Percentiles rank a stretch among this genome's conserved stretches.
Conservation (phyloP, 92 coral and sea anemone species). For the Actinostola sp. region DNA sequence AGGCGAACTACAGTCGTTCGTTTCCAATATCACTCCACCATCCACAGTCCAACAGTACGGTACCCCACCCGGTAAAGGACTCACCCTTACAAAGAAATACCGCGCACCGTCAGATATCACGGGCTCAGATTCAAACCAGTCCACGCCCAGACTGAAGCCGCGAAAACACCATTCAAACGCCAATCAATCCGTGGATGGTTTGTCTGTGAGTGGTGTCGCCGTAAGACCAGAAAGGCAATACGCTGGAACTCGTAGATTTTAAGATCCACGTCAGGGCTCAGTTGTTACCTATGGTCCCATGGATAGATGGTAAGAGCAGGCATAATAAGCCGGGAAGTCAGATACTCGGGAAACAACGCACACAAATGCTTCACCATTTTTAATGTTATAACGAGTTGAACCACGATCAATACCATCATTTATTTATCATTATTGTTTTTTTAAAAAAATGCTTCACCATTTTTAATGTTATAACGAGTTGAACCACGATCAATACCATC, state of each 20-base stretch:
- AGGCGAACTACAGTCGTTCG: slow-evolving; percentile 73
- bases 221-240: slow-evolving; percentile 72
- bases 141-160: slow-evolving; percentile 83
- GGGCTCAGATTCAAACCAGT: slow-evolving; percentile 81
- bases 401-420: no score
- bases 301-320: no score
- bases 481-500: no score
- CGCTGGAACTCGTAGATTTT: slow-evolving; percentile 38
- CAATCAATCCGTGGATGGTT: slow-evolving; percentile 57
- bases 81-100: slow-evolving; percentile 78
- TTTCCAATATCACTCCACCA: slow-evolving; percentile 76
- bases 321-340: background rate
- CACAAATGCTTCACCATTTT: no score
- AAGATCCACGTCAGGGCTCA: background rate
- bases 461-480: no score
- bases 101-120: slow-evolving; percentile 76
- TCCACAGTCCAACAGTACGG: slow-evolving; percentile 76
- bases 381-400: no score
- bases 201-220: slow-evolving; percentile 83
- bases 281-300: background rate
- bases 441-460: no score
- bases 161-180: slow-evolving; percentile 59
- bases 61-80: slow-evolving; percentile 71
- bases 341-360: background rate
- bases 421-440: no score